Evolutionary conservation across 2,888 invertebrate species (phyloP).

Genomic region (Chymomyza procnemis): DNA sequence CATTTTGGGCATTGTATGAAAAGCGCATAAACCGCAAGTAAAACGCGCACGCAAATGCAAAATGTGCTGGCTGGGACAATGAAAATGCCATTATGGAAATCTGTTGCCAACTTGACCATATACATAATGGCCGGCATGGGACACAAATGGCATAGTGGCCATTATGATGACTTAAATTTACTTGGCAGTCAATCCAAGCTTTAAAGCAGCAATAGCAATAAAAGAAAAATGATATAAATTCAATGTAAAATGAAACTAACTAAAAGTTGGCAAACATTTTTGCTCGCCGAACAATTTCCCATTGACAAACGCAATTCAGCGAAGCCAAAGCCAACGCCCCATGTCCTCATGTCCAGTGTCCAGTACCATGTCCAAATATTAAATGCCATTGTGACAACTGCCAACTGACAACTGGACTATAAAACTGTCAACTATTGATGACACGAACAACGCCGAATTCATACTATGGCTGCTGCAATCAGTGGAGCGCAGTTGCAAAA

Average conservation of each 20-base stretch:
- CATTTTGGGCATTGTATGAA: conserved; percentile 22
- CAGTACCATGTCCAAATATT: conserved; percentile 66
- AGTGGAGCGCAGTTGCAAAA: conserved; percentile 58
- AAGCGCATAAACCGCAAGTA: conserved; percentile 62
- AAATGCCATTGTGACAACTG: conserved; percentile 75
- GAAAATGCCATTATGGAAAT: conserved; percentile 67
- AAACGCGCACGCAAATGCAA: conserved; percentile 38
- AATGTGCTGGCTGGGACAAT: conserved; percentile 39
- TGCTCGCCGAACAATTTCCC: conserved; percentile 41
- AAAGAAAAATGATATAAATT: not conserved
- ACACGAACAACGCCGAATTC: conserved; percentile 1
- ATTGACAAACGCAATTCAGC: conserved; percentile 20
- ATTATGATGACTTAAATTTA: not conserved
- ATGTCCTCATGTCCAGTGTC: not conserved
- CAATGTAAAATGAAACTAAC: conserved; percentile 3
- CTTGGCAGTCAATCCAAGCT: not conserved
- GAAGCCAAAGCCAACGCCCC: not conserved
- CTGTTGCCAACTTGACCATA: conserved; percentile 42
- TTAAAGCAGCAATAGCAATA: not conserved
- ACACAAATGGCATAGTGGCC: not conserved
- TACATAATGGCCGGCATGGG: conserved; percentile 44
- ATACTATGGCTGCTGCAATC: conserved; percentile 49
- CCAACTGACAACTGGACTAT: conserved; percentile 64
- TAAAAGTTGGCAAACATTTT: conserved; percentile 49
- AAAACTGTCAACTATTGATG: conserved; percentile 73